phyloP scores from a whole-genome alignment of 2,888 invertebrate species.

The Corbicula japonica region DNA sequence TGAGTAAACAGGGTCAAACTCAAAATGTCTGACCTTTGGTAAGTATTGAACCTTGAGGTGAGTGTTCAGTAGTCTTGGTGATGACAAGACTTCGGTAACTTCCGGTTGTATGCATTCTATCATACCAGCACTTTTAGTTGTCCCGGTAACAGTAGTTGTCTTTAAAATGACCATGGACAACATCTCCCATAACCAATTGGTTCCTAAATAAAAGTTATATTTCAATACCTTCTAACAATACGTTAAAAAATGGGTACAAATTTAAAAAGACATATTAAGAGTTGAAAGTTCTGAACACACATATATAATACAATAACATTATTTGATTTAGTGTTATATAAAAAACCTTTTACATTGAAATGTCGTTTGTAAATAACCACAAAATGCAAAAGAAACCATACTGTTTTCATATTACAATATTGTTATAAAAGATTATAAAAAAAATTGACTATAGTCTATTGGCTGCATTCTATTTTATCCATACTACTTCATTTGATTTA shows the following conservation, averaged over 20 bases:
- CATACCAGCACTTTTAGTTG: slow-evolving; percentile 36
- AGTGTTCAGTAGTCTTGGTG: slow-evolving; percentile 44
- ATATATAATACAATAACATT: background rate
- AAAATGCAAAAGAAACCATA: background rate
- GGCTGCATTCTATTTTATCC: no score
- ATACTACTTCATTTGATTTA: no score
- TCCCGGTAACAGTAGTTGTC: slow-evolving; percentile 25
- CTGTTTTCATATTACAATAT: no score
- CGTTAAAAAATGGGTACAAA: background rate
- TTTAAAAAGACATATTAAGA: no score
- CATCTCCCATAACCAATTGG: slow-evolving; percentile 55
- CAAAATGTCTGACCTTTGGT: slow-evolving; percentile 33
- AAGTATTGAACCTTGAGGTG: slow-evolving; percentile 44
- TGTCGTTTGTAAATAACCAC: background rate
- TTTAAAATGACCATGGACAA: slow-evolving; percentile 31
- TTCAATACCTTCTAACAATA: background rate
- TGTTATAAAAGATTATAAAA: no score
- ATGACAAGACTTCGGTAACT: slow-evolving; percentile 6
- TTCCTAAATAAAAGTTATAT: slow-evolving; percentile 33
- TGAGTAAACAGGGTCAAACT: background rate
- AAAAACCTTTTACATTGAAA: no score
- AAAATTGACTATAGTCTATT: no score
- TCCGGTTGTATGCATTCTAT: slow-evolving; percentile 28
- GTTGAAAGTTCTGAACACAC: no score
- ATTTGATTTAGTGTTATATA: no score